These are phyloP conservation scores for Carassius gibelio DNA, from an alignment of 2,113 vertebrate genomes.

Conservation along the genomic window DNA sequence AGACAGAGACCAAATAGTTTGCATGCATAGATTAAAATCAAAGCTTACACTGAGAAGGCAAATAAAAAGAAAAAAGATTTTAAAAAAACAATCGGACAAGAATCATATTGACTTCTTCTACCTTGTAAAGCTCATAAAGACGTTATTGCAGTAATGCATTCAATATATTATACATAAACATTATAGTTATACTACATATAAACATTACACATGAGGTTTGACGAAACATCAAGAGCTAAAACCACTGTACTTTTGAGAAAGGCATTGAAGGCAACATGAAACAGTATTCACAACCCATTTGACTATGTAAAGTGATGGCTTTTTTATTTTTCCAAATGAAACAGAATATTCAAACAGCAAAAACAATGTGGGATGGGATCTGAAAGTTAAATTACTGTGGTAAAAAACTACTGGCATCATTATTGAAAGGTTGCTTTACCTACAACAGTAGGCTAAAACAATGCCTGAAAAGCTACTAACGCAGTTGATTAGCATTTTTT, in stretches of 20 bases:
- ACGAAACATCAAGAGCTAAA: neutral
- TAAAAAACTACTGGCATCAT: neutral
- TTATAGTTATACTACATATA: neutral
- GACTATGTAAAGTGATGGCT: constrained; percentile 1
- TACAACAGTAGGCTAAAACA: neutral
- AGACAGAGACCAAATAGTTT: neutral
- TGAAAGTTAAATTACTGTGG: neutral
- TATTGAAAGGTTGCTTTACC: neutral
- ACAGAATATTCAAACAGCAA: neutral
- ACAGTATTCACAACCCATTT: neutral
- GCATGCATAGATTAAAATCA: constrained; percentile 19
- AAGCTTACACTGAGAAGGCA: constrained; percentile 18
- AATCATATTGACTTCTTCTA: neutral
- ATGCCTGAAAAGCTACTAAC: neutral
- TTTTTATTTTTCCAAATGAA: neutral
- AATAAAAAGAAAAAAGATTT: constrained; percentile 33
- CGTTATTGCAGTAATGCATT: neutral
- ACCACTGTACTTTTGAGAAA: neutral
- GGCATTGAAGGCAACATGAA: neutral
- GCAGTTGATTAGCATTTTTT: neutral
- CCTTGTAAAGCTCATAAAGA: neutral
- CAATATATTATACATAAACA: neutral
- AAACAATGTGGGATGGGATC: neutral
- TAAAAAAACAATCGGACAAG: neutral
- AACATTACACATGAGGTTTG: neutral